Conservation (phyloP, 1,140 invertebrate genomes). For the Andrena cerasifolii region DNA sequence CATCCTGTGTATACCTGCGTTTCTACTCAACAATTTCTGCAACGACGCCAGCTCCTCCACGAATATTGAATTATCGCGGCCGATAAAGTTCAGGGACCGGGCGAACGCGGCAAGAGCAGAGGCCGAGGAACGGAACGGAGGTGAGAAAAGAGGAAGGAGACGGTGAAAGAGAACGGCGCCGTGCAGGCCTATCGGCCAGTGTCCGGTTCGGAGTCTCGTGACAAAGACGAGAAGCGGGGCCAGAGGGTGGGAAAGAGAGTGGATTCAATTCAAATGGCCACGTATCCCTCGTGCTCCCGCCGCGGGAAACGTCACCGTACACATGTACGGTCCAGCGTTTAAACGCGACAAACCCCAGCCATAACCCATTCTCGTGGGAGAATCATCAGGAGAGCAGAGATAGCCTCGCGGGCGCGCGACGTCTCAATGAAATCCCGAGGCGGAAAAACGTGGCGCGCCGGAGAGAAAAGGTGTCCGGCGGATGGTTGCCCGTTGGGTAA, state of each 20-base stretch:
- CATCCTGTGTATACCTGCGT: too few species aligned
- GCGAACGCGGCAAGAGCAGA: neutral
- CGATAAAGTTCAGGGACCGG: neutral
- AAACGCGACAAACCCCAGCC: neutral
- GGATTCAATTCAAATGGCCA: conserved; percentile 22
- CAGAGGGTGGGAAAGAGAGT: neutral
- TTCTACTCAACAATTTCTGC: too few species aligned
- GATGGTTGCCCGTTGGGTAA: neutral
- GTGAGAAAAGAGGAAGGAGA: neutral
- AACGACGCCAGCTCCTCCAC: too few species aligned
- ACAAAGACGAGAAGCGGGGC: neutral
- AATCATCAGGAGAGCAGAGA: neutral
- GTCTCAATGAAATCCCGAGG: conserved; percentile 3
- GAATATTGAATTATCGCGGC: too few species aligned
- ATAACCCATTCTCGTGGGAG: neutral
- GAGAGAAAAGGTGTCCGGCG: neutral
- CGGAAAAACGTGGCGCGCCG: neutral
- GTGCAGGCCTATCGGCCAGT: conserved; percentile 1
- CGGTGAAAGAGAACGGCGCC: neutral
- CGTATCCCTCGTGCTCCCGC: neutral
- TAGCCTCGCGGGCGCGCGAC: neutral
- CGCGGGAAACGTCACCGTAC: neutral
- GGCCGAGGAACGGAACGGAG: too few species aligned
- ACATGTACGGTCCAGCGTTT: neutral
- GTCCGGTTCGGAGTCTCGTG: neutral